Percentiles rank a stretch among this genome's conserved stretches.
phyloP scores from a whole-genome alignment of 1,140 invertebrate genomes.

The Hyles euphorbiae region DNA sequence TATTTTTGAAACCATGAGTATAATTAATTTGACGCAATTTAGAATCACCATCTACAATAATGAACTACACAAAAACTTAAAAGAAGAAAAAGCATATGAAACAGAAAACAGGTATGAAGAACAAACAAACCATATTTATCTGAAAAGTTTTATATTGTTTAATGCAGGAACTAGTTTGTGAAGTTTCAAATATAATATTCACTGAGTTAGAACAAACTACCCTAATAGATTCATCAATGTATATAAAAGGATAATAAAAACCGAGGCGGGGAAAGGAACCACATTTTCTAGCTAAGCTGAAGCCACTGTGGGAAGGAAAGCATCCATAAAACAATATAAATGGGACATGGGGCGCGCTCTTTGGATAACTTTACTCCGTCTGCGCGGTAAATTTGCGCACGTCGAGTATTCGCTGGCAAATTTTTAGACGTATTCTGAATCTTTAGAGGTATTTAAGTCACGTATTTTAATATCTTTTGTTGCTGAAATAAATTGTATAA shows the following conservation, averaged over 20 bases:
- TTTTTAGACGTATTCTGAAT: background rate
- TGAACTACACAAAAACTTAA: no score
- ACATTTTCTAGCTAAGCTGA: constrained; percentile 40
- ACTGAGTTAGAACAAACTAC: background rate
- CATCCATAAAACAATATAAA: constrained; percentile 66
- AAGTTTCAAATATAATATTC: background rate
- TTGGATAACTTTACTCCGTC: background rate
- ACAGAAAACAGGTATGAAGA: no score
- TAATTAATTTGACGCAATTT: no score
- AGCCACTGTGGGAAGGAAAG: constrained; percentile 42
- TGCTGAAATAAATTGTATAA: no score
- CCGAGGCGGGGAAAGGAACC: constrained; percentile 31
- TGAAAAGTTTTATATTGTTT: no score
- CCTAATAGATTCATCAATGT: constrained; percentile 20
- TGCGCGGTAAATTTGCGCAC: constrained; percentile 1
- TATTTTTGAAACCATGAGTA: no score
- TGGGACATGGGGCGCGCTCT: constrained; percentile 40
- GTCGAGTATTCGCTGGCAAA: background rate
- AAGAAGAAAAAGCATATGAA: no score
- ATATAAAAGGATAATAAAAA: constrained; percentile 31
- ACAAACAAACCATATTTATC: no score
- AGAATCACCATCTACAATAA: no score
- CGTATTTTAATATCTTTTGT: no score
- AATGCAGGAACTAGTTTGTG: no score
- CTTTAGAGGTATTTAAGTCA: background rate